These are phyloP conservation scores for Coregonus suidteri DNA, from an alignment of 2,797 vertebrate species.

Conservation along the genomic window DNA sequence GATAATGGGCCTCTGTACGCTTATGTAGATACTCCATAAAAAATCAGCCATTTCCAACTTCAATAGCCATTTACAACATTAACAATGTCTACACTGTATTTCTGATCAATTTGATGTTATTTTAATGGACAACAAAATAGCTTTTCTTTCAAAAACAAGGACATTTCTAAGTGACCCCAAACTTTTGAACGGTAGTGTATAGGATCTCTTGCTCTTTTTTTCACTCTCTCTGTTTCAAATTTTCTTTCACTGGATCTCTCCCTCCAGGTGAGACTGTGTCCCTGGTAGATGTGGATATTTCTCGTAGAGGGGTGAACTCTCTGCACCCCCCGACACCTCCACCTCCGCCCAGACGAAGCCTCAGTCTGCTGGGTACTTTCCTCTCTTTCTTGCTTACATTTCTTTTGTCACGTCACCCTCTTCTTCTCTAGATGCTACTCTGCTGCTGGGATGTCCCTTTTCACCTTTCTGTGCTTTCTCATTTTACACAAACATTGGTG, in stretches of 20 bases:
- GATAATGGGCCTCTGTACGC: too few species aligned
- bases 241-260: slow-evolving; percentile 10
- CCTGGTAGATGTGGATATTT: slow-evolving; percentile 94
- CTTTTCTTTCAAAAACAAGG: too few species aligned
- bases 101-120: too few species aligned
- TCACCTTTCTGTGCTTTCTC: slow-evolving; percentile 53
- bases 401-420: neutral
- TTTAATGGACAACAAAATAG: too few species aligned
- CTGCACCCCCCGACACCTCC: slow-evolving; percentile 90
- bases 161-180: too few species aligned
- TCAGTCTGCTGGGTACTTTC: slow-evolving; percentile 89
- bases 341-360: slow-evolving; percentile 90
- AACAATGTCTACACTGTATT: too few species aligned
- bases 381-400: neutral
- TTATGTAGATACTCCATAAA: too few species aligned
- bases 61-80: too few species aligned
- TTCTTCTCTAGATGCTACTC: neutral
- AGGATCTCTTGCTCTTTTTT: slow-evolving; percentile 15
- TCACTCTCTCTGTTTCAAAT: neutral
- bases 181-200: too few species aligned
- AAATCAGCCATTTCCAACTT: too few species aligned
- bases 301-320: slow-evolving; percentile 82
- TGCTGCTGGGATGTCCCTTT: slow-evolving; percentile 68
- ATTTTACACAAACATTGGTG: neutral
- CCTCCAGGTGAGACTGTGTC: slow-evolving; percentile 91